Percentiles rank a stretch among this genome's conserved stretches.
These are phyloP conservation scores for Tiliacea citrago DNA, from an alignment of 2,888 invertebrate species.

Conservation along the genomic window DNA sequence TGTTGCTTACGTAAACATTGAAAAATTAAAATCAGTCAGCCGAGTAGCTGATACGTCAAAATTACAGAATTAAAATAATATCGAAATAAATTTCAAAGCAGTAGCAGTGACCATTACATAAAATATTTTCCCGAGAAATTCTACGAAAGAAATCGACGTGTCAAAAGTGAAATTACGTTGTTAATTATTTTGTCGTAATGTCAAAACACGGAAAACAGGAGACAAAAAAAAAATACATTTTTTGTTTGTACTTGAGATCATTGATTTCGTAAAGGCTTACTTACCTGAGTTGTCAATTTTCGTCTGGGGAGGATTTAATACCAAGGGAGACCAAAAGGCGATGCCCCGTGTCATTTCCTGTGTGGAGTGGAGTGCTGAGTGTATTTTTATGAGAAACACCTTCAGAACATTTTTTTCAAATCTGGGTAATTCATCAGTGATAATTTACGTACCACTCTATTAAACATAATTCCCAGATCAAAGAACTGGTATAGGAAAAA, in stretches of 20 bases:
- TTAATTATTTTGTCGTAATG: conserved; percentile 56
- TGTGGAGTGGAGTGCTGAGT: neutral
- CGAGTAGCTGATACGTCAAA: neutral
- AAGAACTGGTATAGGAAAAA: conserved; percentile 35
- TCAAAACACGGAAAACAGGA: conserved; percentile 62
- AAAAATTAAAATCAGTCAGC: neutral
- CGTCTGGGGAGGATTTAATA: neutral
- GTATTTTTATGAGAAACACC: neutral
- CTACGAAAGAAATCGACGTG: conserved; percentile 30
- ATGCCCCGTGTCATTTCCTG: neutral
- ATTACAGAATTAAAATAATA: conserved; percentile 16
- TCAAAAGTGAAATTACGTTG: conserved; percentile 52
- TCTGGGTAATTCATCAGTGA: neutral
- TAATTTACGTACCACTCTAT: conserved; percentile 20
- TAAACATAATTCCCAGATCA: conserved; percentile 33
- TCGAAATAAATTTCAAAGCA: conserved; percentile 22
- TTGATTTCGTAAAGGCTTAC: neutral
- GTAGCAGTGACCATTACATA: conserved; percentile 18
- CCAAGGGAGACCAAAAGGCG: neutral
- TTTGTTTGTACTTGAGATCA: conserved; percentile 5
- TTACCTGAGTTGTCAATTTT: neutral
- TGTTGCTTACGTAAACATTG: too few relatives aligned
- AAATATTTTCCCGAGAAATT: conserved; percentile 34
- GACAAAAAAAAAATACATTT: too few relatives aligned
- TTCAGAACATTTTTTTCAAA: neutral